Evolutionary conservation across 2,797 vertebrate species (phyloP).

Genomic region (Botia almorhae): DNA sequence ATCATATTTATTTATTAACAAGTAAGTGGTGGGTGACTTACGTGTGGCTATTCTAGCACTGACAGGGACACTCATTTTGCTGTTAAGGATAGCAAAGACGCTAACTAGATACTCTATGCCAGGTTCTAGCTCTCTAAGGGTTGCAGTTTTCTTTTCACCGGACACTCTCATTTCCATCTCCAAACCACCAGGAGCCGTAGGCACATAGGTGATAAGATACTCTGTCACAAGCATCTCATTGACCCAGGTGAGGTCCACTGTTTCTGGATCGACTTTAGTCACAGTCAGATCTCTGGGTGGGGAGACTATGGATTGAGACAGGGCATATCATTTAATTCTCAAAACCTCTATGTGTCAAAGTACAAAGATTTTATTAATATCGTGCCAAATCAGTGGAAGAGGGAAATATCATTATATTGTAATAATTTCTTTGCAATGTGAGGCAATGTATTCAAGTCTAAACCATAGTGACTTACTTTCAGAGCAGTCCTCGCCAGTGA

Average conservation of each 20-base stretch:
- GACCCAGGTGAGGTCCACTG: constrained; percentile 91
- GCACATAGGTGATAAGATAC: constrained; percentile 89
- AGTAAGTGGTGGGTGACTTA: constrained; percentile 69
- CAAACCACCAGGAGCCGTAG: constrained; percentile 87
- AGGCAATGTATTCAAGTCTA: neutral
- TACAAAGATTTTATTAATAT: neutral
- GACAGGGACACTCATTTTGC: constrained; percentile 93
- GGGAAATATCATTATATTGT: neutral
- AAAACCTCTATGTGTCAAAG: neutral
- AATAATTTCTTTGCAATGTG: too few species aligned
- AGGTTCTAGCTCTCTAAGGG: constrained; percentile 89
- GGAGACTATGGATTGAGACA: constrained; percentile 80
- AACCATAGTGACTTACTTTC: constrained; percentile 75
- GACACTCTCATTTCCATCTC: constrained; percentile 90
- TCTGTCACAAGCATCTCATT: constrained; percentile 91
- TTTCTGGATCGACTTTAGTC: constrained; percentile 87
- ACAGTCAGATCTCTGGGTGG: constrained; percentile 90
- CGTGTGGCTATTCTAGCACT: constrained; percentile 93
- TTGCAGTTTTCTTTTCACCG: constrained; percentile 87
- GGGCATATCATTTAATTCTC: constrained; percentile 18
- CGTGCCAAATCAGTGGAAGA: neutral
- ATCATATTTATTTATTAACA: neutral
- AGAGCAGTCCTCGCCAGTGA: constrained; percentile 84
- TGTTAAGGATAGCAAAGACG: constrained; percentile 93
- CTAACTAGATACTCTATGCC: constrained; percentile 95